These are phyloP conservation scores for Erythrolamprus reginae DNA, from an alignment of 2,113 vertebrate genomes.

Conservation along the genomic window DNA sequence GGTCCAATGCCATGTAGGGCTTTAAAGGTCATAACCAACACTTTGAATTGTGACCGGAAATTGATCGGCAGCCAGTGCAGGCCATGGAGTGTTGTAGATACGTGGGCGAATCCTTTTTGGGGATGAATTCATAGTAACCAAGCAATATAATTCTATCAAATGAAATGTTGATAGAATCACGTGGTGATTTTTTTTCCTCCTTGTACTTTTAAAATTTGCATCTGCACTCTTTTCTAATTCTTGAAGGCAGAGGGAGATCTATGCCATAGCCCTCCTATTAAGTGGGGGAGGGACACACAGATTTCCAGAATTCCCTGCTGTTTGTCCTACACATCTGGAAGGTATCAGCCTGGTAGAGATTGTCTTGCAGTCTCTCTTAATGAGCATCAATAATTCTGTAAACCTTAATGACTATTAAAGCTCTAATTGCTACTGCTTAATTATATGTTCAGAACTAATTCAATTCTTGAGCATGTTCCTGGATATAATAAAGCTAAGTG, in stretches of 20 bases:
- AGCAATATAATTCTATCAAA: neutral
- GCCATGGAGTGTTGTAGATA: too few relatives aligned
- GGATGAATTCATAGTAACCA: neutral
- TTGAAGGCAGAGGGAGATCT: neutral
- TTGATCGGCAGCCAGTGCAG: too few relatives aligned
- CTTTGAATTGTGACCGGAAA: too few relatives aligned
- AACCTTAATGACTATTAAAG: neutral
- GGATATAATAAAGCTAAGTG: neutral
- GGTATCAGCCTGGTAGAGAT: neutral
- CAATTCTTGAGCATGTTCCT: neutral
- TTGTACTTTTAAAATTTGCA: neutral
- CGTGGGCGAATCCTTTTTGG: too few relatives aligned
- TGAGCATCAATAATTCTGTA: neutral
- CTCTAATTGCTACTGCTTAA: neutral
- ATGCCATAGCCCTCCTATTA: neutral
- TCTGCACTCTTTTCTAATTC: neutral
- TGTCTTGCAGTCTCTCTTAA: neutral
- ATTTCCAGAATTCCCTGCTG: neutral
- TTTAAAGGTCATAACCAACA: too few relatives aligned
- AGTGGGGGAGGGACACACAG: neutral
- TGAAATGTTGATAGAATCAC: neutral
- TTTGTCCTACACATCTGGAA: neutral
- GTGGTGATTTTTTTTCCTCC: neutral
- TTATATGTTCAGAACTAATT: neutral
- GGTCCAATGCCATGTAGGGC: too few relatives aligned